Base-by-base conservation (phyloP, 2,888 invertebrate species). In the Sinotaia quadrata region DNA sequence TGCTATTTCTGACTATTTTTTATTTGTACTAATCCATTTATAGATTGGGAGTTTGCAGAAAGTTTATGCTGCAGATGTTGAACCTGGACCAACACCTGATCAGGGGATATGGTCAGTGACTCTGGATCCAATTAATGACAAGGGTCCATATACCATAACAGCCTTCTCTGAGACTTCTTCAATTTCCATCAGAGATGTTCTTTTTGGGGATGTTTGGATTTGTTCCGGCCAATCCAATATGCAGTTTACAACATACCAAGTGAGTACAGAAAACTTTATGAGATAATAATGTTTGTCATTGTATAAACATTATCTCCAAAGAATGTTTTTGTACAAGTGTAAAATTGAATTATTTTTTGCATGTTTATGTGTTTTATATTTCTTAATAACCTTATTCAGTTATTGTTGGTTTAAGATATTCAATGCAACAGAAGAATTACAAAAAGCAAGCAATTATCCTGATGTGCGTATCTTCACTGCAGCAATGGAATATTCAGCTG, bases 161-260 rank as follows among this genome's bases (percentile, higher is more conserved):
- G 83, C 78, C 24, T 52, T 61, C 5, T 67, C 76, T 8, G 67
- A 54, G 10, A 68, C 58, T 41, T 56, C 29, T 12, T 67, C 76
- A 2, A 57, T 71, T 33, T 60, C 57, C 15, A 33, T 87, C 7
- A 68, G 47, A 2, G 80, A 85, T 72, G 82, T 87, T 5, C 68
- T 86, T 65, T 87, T 87, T 75, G 87, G 87, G 0, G 86, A 87
- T 74, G 84, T 87, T 18, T 87, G 86, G 86, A 34, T 87, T 8
- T 87, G 87, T 71, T 85, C 85, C 18, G 87, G 87, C 29, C 85
- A 87, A 73, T 83, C 84, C 70, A 86, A 86, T 71, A 85, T 85
- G 85, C 76, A 84, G 76, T 85, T 85, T 74, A 75, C 78, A 8
- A 57, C 80, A 4, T 61, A 69, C 47, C 77, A 77, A 79, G 83